Evolutionary conservation across 2,113 vertebrate species (phyloP).

Genomic region (Anser cygnoides): DNA sequence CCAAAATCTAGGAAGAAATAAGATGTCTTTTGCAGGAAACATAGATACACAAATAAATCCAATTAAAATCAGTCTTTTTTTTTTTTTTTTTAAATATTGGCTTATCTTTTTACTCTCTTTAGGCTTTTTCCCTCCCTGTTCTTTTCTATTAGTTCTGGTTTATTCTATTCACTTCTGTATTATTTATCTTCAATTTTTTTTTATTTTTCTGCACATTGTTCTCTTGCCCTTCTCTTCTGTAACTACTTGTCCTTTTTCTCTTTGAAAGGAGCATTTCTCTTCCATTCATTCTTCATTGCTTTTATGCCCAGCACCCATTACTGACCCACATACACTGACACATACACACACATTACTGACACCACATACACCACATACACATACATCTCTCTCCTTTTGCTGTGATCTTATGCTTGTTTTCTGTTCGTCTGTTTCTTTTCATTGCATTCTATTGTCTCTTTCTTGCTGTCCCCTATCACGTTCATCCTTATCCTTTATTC

Average conservation of each 20-base stretch:
- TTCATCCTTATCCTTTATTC: neutral
- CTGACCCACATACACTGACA: neutral
- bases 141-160: neutral
- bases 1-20: neutral
- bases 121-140: neutral
- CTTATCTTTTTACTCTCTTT: neutral
- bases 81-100: neutral
- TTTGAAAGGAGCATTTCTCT: neutral
- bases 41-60: neutral
- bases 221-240: neutral
- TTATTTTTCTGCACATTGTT: neutral
- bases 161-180: neutral
- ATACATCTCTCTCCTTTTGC: neutral
- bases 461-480: rapidly evolving
- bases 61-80: neutral
- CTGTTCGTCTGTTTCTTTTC: neutral
- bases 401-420: neutral
- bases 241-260: neutral
- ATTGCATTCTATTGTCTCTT: neutral
- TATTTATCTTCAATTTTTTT: neutral
- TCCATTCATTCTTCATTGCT: neutral
- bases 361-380: neutral
- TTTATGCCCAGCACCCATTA: neutral
- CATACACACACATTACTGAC: neutral
- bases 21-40: neutral